Percentiles rank a stretch among this genome's conserved stretches.
These are phyloP conservation scores for Galeruca laticollis DNA, from an alignment of 2,888 invertebrate species.

Conservation along the genomic window DNA sequence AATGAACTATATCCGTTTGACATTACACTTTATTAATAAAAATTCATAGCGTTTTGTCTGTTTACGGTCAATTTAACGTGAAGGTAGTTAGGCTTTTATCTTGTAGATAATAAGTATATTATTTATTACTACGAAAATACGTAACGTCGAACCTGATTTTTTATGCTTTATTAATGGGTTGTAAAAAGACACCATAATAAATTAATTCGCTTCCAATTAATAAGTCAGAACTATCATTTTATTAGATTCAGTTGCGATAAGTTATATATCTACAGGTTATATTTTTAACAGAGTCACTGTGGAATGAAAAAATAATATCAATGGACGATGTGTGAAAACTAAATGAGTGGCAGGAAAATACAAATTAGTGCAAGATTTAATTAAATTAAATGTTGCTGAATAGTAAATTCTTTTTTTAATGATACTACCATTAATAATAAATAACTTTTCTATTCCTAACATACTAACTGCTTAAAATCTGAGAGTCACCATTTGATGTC, in stretches of 20 bases:
- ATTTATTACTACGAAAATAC: conserved; percentile 51
- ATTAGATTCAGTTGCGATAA: not conserved
- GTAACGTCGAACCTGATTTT: conserved; percentile 52
- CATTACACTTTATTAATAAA: conserved; percentile 35
- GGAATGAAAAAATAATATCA: no score
- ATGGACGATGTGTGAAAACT: no score
- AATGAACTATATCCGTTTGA: conserved; percentile 43
- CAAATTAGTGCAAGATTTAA: no score
- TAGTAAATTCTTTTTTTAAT: no score
- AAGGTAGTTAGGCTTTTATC: conserved; percentile 49
- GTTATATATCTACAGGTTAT: no score
- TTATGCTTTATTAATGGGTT: conserved; percentile 47
- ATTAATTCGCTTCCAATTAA: conserved; percentile 55
- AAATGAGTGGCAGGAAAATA: no score
- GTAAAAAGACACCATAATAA: conserved; percentile 46
- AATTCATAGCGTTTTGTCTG: conserved; percentile 28
- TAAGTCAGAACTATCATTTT: conserved; percentile 39
- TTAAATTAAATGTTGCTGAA: no score
- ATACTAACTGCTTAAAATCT: no score
- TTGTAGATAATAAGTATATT: conserved; percentile 45
- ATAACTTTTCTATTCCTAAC: no score
- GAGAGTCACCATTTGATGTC: no score
- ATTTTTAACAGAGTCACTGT: no score
- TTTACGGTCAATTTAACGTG: conserved; percentile 52
- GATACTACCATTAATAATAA: no score